Conservation (phyloP, 2,113 vertebrate genomes). For the Eublepharis macularius region DNA sequence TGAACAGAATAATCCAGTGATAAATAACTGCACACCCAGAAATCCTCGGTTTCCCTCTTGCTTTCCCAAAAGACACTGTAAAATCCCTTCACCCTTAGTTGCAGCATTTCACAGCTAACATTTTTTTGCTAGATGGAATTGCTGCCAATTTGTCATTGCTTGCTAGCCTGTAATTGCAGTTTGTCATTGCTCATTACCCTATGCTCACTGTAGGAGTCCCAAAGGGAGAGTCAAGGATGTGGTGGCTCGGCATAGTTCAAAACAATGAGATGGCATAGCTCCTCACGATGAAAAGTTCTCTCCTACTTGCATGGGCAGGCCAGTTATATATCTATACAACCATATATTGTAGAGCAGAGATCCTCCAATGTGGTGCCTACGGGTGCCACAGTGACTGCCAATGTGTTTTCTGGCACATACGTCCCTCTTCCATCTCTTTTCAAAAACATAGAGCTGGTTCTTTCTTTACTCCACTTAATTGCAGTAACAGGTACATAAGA, state of each 20-base stretch:
- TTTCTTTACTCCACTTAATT: too few relatives aligned
- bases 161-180: too few relatives aligned
- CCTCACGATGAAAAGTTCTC: neutral
- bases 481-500: too few relatives aligned
- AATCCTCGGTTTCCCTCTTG: neutral
- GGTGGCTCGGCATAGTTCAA: neutral
- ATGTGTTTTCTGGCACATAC: too few relatives aligned
- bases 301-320: neutral
- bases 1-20: neutral
- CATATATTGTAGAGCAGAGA: neutral
- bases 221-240: neutral
- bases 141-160: neutral
- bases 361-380: too few relatives aligned
- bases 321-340: neutral
- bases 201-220: neutral
- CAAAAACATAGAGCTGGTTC: too few relatives aligned
- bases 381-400: too few relatives aligned
- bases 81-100: neutral
- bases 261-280: conserved; percentile 36
- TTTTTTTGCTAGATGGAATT: neutral
- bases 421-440: too few relatives aligned
- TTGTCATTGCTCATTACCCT: neutral
- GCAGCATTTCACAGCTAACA: neutral
- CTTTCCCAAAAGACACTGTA: neutral
- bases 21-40: neutral